Base-by-base conservation (phyloP, 1,140 invertebrate genomes). In the Musca vetustissima region DNA sequence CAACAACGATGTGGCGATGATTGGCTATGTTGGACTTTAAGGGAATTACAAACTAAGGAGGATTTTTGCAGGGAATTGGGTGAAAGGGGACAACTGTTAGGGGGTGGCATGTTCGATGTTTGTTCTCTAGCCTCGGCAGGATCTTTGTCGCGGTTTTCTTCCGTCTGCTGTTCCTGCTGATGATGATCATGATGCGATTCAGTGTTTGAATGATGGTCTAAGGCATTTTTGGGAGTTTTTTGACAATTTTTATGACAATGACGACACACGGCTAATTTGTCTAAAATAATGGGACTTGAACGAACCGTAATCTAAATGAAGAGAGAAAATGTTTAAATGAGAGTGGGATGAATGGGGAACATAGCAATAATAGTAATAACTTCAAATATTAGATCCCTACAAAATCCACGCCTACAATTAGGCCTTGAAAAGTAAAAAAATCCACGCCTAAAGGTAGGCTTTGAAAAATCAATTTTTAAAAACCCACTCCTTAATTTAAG, bases 241-340 rank as follows among this genome's bases (percentile, higher is more conserved):
- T 83, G 78, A 81, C 90, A 91, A 73, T 89, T 90, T 83, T 89
- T 90, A 74, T 90, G 90, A 77, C 90, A 91, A 75, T 90, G 88
- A 70, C 88, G 86, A 80, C 90, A 91, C 11, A 91, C 88, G 47
- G 88, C 85, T 73, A 89, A 83, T 67, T 87, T 86, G 83, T 89
- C 88, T 71, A 87, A 85, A 66, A 88, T 76, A 68, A 80, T 82
- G 67, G 88, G 88, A 79, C 89, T 89, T 19, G 89, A 90, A 75
- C 88, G 84, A 48, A 90, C 89, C 19, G 89, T 90, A 66, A 90
- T 88, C 89, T 90, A 47, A 28, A 28, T 28, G 28, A 28, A 28
- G 3, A 8, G 28, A 28, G n/a, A n/a, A n/a, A n/a, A n/a, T n/a
- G n/a, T n/a, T n/a, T n/a, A n/a, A n/a, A n/a, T n/a, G n/a, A n/a